Conservation (phyloP, 2,797 vertebrate genomes). For the Anisognathus igniventris region DNA sequence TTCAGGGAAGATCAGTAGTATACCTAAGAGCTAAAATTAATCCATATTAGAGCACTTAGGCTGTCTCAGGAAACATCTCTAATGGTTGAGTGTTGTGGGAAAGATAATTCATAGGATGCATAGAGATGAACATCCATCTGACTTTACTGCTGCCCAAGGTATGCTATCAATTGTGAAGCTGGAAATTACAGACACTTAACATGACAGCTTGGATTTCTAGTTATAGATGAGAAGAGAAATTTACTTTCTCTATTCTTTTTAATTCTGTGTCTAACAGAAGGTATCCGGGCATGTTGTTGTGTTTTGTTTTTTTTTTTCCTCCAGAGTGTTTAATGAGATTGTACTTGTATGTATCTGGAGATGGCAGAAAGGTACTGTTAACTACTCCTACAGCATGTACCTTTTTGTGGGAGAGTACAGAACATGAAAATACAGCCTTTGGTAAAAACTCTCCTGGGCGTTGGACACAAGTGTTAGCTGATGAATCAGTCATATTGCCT, state of each 20-base stretch:
- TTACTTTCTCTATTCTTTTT: not conserved
- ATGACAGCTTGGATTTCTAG: not conserved
- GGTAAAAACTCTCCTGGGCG: conserved; percentile 73
- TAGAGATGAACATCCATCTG: not conserved
- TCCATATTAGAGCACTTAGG: not conserved
- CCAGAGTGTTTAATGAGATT: conserved; percentile 72
- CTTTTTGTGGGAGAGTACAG: conserved; percentile 89
- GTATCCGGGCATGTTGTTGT: not conserved
- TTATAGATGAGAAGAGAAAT: not conserved
- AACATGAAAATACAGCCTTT: conserved; percentile 59
- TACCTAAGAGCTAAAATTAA: not conserved
- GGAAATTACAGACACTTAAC: not conserved
- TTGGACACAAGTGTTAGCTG: conserved; percentile 82
- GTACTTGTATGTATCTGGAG: conserved; percentile 82
- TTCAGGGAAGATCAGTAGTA: not conserved
- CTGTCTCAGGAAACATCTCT: not conserved
- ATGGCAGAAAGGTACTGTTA: conserved; percentile 83
- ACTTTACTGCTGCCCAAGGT: not conserved
- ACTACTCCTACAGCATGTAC: conserved; percentile 74
- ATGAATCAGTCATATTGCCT: conserved; percentile 76
- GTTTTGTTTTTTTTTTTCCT: not conserved
- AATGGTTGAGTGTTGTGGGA: not conserved
- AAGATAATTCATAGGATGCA: not conserved
- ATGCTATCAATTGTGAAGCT: not conserved
- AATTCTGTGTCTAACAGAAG: not conserved